A percentile compares a stretch with the other conserved stretches of the same genome.
phyloP scores from a whole-genome alignment of 37 sponge, comb jelly and placozoan species.

The Halisarca cf. caerulea region DNA sequence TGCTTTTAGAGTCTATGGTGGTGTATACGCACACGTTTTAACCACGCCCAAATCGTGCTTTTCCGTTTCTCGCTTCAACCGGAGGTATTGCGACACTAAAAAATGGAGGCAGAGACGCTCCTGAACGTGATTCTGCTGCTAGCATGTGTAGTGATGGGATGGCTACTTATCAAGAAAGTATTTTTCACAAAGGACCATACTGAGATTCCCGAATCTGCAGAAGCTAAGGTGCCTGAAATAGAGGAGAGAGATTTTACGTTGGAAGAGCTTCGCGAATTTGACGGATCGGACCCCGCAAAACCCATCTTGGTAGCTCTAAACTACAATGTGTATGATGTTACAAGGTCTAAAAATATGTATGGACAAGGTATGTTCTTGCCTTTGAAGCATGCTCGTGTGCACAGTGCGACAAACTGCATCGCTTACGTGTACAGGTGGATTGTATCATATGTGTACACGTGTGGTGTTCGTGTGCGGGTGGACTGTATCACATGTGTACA shows the following conservation, averaged over 20 bases:
- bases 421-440: no score
- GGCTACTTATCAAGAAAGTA: not conserved
- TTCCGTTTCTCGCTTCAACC: not conserved
- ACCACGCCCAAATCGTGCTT: not conserved
- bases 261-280: slow-evolving; percentile 27
- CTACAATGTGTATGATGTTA: slow-evolving; percentile 48
- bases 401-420: no score
- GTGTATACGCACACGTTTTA: not conserved
- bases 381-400: no score
- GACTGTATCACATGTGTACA: not conserved
- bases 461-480: not conserved
- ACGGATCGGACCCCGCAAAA: slow-evolving; percentile 39
- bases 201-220: not conserved
- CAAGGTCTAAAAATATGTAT: slow-evolving; percentile 25
- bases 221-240: slow-evolving; percentile 5
- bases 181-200: not conserved
- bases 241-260: slow-evolving; percentile 27
- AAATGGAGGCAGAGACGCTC: slow-evolving; percentile 8
- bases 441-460: no score
- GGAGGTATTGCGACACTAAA: not conserved
- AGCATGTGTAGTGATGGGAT: not conserved
- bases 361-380: slow-evolving; percentile 41
- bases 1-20: not conserved
- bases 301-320: slow-evolving; percentile 40
- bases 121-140: not conserved